phyloP scores from a whole-genome alignment of 2,888 invertebrate species.

The Drosophila anomelani region DNA sequence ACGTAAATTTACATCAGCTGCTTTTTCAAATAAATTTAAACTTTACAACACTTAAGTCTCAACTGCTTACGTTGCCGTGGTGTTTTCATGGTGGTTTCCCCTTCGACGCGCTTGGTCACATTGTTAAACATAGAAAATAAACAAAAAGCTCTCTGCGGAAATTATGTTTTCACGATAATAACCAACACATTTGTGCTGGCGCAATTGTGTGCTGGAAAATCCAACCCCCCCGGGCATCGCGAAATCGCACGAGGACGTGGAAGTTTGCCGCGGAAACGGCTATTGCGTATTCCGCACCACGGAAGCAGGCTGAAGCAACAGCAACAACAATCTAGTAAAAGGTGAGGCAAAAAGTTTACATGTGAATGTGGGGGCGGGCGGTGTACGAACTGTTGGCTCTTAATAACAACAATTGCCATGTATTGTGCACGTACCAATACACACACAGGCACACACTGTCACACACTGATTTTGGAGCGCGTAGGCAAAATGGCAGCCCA shows the following conservation, averaged over 20 bases:
- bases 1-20: too few species aligned
- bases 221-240: constrained; percentile 38
- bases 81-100: neutral
- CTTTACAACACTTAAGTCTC: neutral
- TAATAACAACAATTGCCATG: constrained; percentile 73
- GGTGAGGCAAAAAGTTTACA: constrained; percentile 66
- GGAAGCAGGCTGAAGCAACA: constrained; percentile 41
- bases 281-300: constrained; percentile 73
- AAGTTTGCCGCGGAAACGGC: constrained; percentile 39
- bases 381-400: constrained; percentile 35
- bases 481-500: constrained; percentile 66
- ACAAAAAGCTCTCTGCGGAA: constrained; percentile 66
- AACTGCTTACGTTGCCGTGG: neutral
- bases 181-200: constrained; percentile 71
- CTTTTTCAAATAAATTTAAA: neutral
- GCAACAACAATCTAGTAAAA: constrained; percentile 44
- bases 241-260: constrained; percentile 43
- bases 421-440: constrained; percentile 52
- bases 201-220: constrained; percentile 39
- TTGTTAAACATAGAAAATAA: constrained; percentile 52
- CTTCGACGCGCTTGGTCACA: neutral
- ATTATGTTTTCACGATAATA: constrained; percentile 55
- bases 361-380: constrained; percentile 44
- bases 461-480: constrained; percentile 67
- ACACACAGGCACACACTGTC: constrained; percentile 12